Percentiles rank a stretch among this genome's conserved stretches.
Evolutionary conservation across 2,113 vertebrate genomes (phyloP).

Genomic region (Terrapene triunguis): DNA sequence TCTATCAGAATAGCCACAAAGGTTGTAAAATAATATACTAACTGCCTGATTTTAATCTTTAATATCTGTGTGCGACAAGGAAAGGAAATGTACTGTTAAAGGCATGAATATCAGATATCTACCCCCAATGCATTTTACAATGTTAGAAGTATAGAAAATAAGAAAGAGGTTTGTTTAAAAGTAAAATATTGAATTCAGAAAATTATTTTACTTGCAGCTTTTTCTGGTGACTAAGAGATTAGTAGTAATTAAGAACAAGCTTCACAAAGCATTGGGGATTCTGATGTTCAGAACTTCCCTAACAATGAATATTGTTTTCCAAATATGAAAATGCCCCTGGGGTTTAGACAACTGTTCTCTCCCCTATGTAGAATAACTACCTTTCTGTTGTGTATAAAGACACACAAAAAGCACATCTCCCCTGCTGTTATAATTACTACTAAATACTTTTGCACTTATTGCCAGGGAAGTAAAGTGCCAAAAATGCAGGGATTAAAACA

Average conservation of each 20-base stretch:
- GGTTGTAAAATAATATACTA: not conserved
- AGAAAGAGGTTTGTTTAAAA: not conserved
- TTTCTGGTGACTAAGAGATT: not conserved
- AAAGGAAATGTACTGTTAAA: not conserved
- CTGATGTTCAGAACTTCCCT: not conserved
- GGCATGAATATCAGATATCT: fast-evolving
- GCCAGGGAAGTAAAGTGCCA: not conserved
- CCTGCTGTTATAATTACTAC: constrained; percentile 10
- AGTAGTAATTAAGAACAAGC: not conserved
- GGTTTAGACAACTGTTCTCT: not conserved
- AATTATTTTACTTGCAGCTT: not conserved
- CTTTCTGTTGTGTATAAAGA: not conserved
- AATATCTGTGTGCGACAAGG: not conserved
- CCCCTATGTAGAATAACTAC: not conserved
- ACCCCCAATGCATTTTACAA: not conserved
- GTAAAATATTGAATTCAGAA: not conserved
- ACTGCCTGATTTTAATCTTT: not conserved
- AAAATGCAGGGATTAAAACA: not conserved
- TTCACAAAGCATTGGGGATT: not conserved
- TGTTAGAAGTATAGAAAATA: not conserved
- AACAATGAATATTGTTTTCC: not conserved
- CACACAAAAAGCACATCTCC: not conserved
- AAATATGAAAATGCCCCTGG: not conserved
- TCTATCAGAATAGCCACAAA: not conserved
- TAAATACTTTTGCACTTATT: constrained; percentile 34